phyloP scores from a whole-genome alignment of 2,113 vertebrate species.

The Nothocercus julius region DNA sequence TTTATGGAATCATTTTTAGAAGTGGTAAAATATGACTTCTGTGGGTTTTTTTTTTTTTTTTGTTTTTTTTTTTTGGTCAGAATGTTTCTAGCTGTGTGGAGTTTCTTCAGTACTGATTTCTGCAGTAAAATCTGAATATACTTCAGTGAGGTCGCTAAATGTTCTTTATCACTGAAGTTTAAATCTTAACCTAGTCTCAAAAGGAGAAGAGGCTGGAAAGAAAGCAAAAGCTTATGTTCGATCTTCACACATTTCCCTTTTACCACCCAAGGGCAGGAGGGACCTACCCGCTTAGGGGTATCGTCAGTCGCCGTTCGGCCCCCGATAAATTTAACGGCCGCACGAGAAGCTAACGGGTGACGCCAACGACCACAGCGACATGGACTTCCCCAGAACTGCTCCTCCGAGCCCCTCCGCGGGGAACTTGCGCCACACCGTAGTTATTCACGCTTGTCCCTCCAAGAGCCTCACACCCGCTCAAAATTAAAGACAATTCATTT shows the following conservation, averaged over 20 bases:
- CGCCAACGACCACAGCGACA: too few species aligned
- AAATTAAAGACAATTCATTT: too few species aligned
- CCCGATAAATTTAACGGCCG: too few species aligned
- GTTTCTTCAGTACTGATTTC: not conserved
- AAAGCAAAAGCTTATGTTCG: not conserved
- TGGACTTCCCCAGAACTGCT: too few species aligned
- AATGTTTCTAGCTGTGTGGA: not conserved
- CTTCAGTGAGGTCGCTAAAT: not conserved
- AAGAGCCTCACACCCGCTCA: too few species aligned
- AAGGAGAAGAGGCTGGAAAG: too few species aligned
- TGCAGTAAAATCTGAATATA: not conserved
- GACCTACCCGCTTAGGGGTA: too few species aligned
- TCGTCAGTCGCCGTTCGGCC: too few species aligned
- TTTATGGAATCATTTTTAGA: not conserved
- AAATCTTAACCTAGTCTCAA: fast-evolving
- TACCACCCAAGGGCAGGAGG: not conserved
- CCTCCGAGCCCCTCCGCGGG: too few species aligned
- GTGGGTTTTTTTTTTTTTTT: not conserved
- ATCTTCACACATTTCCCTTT: not conserved
- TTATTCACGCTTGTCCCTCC: too few species aligned
- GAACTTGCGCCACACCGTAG: too few species aligned
- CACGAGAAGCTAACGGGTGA: too few species aligned
- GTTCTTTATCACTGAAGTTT: not conserved
- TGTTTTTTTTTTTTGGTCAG: not conserved
- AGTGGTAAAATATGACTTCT: not conserved